These are phyloP conservation scores for Melipona bicolor DNA, from an alignment of 2,888 invertebrate genomes.

Conservation along the genomic window DNA sequence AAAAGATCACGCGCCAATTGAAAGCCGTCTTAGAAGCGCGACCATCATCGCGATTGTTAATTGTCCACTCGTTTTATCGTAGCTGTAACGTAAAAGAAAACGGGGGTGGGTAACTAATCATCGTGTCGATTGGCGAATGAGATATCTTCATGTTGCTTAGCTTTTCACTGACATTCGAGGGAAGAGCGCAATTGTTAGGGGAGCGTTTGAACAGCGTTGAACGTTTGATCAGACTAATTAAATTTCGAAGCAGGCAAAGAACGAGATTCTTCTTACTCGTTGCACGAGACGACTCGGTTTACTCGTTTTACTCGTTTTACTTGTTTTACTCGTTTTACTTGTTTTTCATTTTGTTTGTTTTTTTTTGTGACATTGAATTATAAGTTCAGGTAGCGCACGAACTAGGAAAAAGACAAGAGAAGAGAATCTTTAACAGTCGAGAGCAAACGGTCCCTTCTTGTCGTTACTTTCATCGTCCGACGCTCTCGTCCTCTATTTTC, in stretches of 20 bases:
- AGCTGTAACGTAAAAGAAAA: neutral
- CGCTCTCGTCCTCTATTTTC: neutral
- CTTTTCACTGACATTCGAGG: no score
- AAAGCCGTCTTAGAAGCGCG: constrained; percentile 15
- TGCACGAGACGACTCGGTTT: neutral
- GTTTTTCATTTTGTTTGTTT: no score
- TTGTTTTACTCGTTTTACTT: neutral
- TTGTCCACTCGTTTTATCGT: constrained; percentile 49
- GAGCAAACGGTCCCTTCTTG: neutral
- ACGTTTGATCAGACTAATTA: no score
- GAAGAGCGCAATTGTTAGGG: neutral
- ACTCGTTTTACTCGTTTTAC: neutral
- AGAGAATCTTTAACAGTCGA: constrained; percentile 14
- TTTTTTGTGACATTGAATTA: neutral
- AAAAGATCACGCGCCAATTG: neutral
- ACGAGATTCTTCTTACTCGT: neutral
- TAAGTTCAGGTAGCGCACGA: constrained; percentile 13
- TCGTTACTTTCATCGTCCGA: constrained; percentile 15
- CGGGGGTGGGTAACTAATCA: neutral
- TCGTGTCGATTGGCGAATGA: neutral
- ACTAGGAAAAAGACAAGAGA: neutral
- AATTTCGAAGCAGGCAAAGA: neutral
- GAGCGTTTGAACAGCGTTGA: no score
- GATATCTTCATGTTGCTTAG: neutral
- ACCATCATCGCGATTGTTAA: constrained; percentile 53